Base-by-base conservation (phyloP, 1,140 invertebrate genomes). In the Pygmarrhopalites habei region DNA sequence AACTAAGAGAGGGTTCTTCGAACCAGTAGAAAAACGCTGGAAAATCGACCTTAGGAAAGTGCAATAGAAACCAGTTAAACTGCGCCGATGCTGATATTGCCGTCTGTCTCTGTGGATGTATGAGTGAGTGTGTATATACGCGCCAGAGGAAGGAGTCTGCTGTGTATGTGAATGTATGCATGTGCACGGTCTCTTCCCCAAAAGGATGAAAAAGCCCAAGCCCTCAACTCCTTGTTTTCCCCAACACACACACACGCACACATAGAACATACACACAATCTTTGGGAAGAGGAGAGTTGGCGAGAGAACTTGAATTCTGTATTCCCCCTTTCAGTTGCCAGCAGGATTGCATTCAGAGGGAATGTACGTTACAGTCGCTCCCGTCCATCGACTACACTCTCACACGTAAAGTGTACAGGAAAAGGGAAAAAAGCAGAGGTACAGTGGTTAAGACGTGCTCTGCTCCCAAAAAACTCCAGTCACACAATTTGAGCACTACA, bases 21-120 rank as follows among this genome's bases (percentile, higher is more conserved):
- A 52, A 52, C 49, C 21, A 52, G 49, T 52, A 52, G 49, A 52
- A 52, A 52, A 52, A 52, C 49, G 49, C 49, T 52, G 49, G 49
- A 52, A 52, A 52, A 52, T 52, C 49, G 49, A 52, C 49, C 49
- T 52, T 28, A 52, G 21, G 49, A 47, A 49, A 52, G 21, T 52
- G 25, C 25, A 52, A 28, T 52, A 52, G 25, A 52, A 52, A 28
- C 25, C 19, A 26, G 25, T 52, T 25, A n/a, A n/a, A n/a, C n/a
- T 26, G 49, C 49, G 49, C 49, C 49, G 49, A 52, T 28, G 49
- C 49, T n/a, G 7, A 25, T 28, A 7, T 19, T 5, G 10, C 49
- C 49, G 44, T 21, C 15, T n/a, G 15, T 17, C 44, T 46, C 44
- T 5, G 44, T n/a, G 44, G 4, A 4, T 19, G 4, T 21, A n/a